A percentile compares a stretch with the other conserved stretches of the same genome.
These are phyloP conservation scores for Mustelus asterias DNA, from an alignment of 2,113 vertebrate species.

Conservation along the genomic window DNA sequence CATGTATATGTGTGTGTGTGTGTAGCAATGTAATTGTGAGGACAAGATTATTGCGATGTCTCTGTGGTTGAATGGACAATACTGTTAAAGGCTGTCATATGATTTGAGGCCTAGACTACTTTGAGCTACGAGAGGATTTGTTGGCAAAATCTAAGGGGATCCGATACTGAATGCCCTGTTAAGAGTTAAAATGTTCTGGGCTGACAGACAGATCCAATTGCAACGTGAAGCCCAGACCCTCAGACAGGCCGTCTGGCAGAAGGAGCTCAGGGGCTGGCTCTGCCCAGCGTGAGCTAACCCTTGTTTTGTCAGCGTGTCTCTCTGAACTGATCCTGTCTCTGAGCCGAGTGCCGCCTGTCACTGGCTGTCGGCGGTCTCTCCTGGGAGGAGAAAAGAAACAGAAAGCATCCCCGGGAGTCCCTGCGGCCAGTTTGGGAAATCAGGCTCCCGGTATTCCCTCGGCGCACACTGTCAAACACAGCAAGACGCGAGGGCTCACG, in stretches of 20 bases:
- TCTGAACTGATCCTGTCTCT: background rate
- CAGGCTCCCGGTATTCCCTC: background rate
- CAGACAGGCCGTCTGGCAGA: background rate
- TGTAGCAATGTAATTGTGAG: background rate
- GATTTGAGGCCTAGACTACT: too few relatives aligned
- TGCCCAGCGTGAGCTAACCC: conserved; percentile 13
- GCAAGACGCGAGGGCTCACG: background rate
- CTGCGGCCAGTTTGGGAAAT: background rate
- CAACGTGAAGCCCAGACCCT: background rate
- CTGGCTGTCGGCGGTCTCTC: background rate
- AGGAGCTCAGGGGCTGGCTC: background rate
- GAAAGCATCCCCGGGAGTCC: background rate
- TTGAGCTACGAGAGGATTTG: background rate
- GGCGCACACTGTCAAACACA: background rate
- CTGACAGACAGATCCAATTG: background rate
- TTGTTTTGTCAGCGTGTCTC: background rate
- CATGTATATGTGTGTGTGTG: background rate
- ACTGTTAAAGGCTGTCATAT: background rate
- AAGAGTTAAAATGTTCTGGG: background rate
- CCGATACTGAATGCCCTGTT: background rate
- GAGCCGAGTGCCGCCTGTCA: background rate
- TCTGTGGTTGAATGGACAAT: background rate
- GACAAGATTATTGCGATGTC: background rate
- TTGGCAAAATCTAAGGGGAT: background rate
- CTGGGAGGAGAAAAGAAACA: background rate